phyloP scores from a whole-genome alignment of 2,797 vertebrate genomes.

The Delichon dasypus region DNA sequence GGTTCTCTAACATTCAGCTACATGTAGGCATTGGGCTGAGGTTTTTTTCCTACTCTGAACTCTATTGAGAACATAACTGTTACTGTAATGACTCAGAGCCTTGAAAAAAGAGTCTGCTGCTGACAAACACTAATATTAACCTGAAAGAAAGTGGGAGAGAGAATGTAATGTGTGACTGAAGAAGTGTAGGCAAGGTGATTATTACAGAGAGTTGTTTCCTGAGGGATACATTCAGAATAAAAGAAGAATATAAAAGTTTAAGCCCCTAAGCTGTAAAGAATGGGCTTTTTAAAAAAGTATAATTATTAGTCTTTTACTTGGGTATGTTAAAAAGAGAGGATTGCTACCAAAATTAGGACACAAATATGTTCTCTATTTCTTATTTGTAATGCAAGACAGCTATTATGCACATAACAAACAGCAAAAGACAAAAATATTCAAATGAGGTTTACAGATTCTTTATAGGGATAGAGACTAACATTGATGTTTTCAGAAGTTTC shows the following conservation, averaged over 20 bases:
- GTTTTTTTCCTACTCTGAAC: slow-evolving; percentile 58
- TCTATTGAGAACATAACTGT: slow-evolving; percentile 66
- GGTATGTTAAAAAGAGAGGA: slow-evolving; percentile 36
- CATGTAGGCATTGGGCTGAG: slow-evolving; percentile 59
- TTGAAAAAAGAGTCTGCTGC: slow-evolving; percentile 53
- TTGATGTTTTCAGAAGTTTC: background rate
- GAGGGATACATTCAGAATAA: slow-evolving; percentile 45
- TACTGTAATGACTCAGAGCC: slow-evolving; percentile 74
- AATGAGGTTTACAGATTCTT: background rate
- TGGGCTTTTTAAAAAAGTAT: background rate
- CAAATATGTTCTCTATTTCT: slow-evolving; percentile 30
- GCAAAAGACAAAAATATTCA: background rate
- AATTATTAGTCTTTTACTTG: slow-evolving; percentile 56
- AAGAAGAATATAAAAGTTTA: slow-evolving; percentile 45
- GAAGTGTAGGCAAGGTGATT: slow-evolving; percentile 60
- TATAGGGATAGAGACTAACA: background rate
- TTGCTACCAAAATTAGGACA: slow-evolving; percentile 44
- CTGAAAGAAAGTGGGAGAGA: slow-evolving; percentile 65
- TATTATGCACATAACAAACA: slow-evolving; percentile 13
- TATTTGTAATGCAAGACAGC: slow-evolving; percentile 40
- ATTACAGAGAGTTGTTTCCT: slow-evolving; percentile 51
- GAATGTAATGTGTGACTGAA: slow-evolving; percentile 63
- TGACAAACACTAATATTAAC: slow-evolving; percentile 70
- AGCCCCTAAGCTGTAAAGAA: slow-evolving; percentile 42
- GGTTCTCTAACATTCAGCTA: slow-evolving; percentile 59